A percentile compares a stretch with the other conserved stretches of the same genome.
phyloP scores from a whole-genome alignment of 2,797 vertebrate species.

The Muscicapa striata region DNA sequence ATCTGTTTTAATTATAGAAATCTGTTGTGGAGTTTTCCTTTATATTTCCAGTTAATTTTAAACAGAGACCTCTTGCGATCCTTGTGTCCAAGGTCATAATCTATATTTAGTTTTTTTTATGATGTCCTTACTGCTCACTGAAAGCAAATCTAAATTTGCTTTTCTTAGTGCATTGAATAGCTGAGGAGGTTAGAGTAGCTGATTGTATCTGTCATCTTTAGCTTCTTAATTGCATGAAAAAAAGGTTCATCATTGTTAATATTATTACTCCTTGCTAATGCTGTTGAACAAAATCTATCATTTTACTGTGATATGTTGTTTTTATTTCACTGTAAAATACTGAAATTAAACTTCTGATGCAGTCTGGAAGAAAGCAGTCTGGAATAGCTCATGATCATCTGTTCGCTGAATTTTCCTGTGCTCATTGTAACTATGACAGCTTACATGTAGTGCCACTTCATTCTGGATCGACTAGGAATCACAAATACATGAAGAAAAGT shows the following conservation, averaged over 20 bases:
- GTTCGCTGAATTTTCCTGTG: background rate
- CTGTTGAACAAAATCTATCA: background rate
- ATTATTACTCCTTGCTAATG: background rate
- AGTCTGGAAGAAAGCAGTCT: background rate
- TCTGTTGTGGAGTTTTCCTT: background rate
- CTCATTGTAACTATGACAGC: background rate
- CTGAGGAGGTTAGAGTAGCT: background rate
- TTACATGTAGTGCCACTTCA: background rate
- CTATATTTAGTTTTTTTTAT: background rate
- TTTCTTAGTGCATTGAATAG: background rate
- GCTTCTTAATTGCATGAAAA: background rate
- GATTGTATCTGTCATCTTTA: constrained; percentile 31
- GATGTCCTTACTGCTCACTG: background rate
- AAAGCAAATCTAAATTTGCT: constrained; percentile 7
- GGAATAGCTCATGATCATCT: background rate
- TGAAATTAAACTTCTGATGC: background rate
- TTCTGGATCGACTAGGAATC: background rate
- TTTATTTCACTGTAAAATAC: constrained; percentile 23
- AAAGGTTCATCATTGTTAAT: constrained; percentile 15
- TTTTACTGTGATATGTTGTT: background rate
- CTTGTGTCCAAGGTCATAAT: background rate
- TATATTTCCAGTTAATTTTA: background rate
- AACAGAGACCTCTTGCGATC: background rate
- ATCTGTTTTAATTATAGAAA: background rate
- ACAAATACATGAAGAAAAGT: background rate